A percentile compares a stretch with the other conserved stretches of the same genome.
Conservation (phyloP, 2,113 vertebrate genomes). For the Toxostoma redivivum region DNA sequence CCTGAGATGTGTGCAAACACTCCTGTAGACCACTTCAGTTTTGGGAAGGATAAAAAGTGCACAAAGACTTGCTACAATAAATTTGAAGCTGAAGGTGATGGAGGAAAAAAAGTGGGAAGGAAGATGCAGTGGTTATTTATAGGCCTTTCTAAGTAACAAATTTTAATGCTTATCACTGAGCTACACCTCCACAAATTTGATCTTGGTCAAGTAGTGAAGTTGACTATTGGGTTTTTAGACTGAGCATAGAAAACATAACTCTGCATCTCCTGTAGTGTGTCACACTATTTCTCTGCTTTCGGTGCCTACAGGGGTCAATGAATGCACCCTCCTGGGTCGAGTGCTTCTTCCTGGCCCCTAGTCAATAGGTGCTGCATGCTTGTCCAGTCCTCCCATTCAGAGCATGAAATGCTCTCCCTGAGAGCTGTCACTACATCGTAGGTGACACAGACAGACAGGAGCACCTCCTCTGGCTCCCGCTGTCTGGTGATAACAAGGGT, state of each 20-base stretch:
- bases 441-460: background rate
- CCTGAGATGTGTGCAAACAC: background rate
- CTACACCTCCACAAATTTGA: background rate
- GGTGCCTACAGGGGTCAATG: constrained; percentile 33
- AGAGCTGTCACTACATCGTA: background rate
- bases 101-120: background rate
- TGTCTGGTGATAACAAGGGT: background rate
- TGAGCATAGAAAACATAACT: background rate
- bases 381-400: background rate
- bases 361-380: background rate
- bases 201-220: background rate
- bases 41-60: background rate
- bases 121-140: background rate
- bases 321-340: background rate
- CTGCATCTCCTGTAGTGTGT: background rate
- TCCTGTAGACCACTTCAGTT: background rate
- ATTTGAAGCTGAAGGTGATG: background rate
- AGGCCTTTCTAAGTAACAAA: background rate
- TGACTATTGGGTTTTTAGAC: background rate
- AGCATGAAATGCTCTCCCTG: background rate
- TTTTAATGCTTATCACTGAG: background rate
- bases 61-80: background rate
- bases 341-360: background rate
- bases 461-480: background rate
- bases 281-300: background rate